These are phyloP conservation scores for Neuroscelio doddi DNA, from an alignment of 2,888 invertebrate genomes.

Conservation along the genomic window DNA sequence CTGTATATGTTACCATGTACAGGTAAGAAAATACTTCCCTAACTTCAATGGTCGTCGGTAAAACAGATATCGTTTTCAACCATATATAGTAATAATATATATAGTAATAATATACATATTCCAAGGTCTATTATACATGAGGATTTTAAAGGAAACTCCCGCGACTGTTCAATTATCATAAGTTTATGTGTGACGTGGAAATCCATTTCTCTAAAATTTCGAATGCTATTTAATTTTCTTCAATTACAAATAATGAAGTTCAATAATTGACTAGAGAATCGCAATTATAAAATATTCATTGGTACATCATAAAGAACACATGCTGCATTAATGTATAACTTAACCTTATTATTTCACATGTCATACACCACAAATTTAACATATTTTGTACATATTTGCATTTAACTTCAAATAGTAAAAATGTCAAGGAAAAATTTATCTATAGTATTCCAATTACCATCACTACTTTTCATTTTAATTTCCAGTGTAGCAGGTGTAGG, in stretches of 20 bases:
- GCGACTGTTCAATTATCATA: neutral
- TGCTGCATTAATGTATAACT: neutral
- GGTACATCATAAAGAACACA: neutral
- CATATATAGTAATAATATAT: too few species aligned
- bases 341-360: neutral
- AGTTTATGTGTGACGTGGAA: constrained; percentile 1
- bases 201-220: neutral
- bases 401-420: neutral
- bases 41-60: too few species aligned
- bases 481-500: constrained; percentile 7
- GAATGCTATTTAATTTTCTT: too few species aligned
- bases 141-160: neutral
- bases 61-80: too few species aligned
- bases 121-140: too few species aligned
- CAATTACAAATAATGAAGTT: too few species aligned
- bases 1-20: too few species aligned
- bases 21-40: too few species aligned
- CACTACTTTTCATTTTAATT: constrained; percentile 2
- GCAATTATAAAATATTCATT: neutral
- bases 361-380: neutral
- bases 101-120: too few species aligned
- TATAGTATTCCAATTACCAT: neutral
- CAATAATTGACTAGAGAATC: neutral
- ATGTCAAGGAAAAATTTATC: constrained; percentile 2
- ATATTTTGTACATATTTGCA: neutral